Percentiles rank a stretch among this genome's conserved stretches.
Conservation (phyloP, 2,113 vertebrate genomes). For the Callipepla californica region DNA sequence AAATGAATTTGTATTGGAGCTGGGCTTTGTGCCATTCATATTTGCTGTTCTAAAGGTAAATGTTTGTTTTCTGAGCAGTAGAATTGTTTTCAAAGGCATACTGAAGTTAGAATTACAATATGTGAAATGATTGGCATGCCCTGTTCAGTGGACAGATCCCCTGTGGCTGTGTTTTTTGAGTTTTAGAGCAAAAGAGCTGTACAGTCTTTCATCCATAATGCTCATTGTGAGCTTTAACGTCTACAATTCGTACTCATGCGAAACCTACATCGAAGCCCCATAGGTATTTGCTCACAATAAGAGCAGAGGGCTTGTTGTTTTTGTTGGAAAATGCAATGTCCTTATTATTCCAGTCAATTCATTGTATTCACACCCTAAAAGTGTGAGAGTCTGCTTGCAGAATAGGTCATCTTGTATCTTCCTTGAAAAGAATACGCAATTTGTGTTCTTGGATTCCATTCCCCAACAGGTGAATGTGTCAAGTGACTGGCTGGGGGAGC, state of each 20-base stretch:
- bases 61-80: background rate
- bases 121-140: background rate
- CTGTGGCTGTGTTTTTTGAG: background rate
- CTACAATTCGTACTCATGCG: background rate
- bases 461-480: background rate
- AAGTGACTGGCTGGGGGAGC: background rate
- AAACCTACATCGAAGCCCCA: slow-evolving; percentile 9
- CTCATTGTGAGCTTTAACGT: background rate
- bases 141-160: background rate
- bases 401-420: background rate
- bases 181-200: slow-evolving; percentile 26
- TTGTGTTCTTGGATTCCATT: background rate
- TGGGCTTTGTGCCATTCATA: background rate
- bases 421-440: background rate
- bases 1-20: background rate
- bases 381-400: background rate
- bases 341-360: slow-evolving; percentile 14
- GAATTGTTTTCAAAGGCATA: background rate
- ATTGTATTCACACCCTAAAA: background rate
- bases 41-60: slow-evolving; percentile 4
- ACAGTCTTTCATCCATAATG: slow-evolving; percentile 11
- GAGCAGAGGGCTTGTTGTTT: background rate
- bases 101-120: background rate
- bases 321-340: background rate
- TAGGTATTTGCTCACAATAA: background rate